Percentiles rank a stretch among this genome's conserved stretches.
Conservation (phyloP, 2,113 vertebrate species). For the Daubentonia madagascariensis region DNA sequence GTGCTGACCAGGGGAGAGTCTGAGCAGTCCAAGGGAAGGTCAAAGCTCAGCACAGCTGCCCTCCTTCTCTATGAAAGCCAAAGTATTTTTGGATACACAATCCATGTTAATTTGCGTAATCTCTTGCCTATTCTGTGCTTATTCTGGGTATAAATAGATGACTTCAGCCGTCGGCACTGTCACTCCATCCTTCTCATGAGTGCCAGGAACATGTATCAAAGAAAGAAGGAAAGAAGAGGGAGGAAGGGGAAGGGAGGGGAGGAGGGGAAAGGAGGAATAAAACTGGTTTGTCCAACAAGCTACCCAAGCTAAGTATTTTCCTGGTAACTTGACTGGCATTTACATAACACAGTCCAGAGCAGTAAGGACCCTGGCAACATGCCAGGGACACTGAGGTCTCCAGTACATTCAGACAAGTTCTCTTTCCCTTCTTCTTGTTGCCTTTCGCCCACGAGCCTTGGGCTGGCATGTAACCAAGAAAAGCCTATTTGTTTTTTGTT, state of each 20-base stretch:
- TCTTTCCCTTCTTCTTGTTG: not conserved
- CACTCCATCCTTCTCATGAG: not conserved
- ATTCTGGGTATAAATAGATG: conserved; percentile 71
- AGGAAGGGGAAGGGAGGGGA: not conserved
- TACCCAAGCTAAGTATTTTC: not conserved
- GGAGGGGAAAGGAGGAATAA: not conserved
- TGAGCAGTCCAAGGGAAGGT: not conserved
- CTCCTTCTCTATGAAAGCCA: conserved; percentile 20
- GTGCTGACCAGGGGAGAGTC: not conserved
- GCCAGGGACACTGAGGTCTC: not conserved
- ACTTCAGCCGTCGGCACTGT: conserved; percentile 61
- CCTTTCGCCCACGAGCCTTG: not conserved
- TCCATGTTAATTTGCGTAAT: conserved; percentile 61
- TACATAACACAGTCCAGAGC: not conserved
- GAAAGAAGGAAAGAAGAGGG: not conserved
- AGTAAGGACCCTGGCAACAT: not conserved
- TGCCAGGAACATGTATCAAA: conserved; percentile 60
- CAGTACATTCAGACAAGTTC: not conserved
- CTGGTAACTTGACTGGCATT: not conserved
- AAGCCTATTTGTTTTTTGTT: conserved; percentile 14
- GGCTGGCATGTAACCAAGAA: not conserved
- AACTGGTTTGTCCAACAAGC: not conserved
- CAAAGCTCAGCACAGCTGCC: not conserved
- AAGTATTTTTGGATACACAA: conserved; percentile 46
- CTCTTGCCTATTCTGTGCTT: conserved; percentile 63